These are phyloP conservation scores for Sebastes hubbsi DNA, from an alignment of 2,797 vertebrate species.

Conservation along the genomic window DNA sequence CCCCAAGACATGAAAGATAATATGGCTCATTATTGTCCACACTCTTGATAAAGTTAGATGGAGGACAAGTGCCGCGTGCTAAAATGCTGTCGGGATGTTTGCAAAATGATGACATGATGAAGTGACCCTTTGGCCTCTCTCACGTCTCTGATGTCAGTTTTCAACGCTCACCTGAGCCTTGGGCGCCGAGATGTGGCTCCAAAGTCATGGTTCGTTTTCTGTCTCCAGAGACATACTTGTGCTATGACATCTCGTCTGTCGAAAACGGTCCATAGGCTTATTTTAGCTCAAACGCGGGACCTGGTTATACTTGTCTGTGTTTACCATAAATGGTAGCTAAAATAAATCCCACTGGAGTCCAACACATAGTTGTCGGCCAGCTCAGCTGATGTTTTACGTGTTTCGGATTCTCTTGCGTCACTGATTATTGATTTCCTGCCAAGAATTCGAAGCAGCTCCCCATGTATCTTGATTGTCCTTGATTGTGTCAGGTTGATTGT, in stretches of 20 bases:
- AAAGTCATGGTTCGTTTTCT: slow-evolving; percentile 45
- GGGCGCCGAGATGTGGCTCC: slow-evolving; percentile 31
- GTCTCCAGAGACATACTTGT: slow-evolving; percentile 69
- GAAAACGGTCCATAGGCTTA: slow-evolving; percentile 53
- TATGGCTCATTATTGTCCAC: slow-evolving; percentile 44
- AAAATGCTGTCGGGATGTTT: slow-evolving; percentile 26
- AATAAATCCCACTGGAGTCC: slow-evolving; percentile 35
- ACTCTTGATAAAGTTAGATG: slow-evolving; percentile 51
- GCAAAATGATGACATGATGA: slow-evolving; percentile 48
- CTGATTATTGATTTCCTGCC: slow-evolving; percentile 2
- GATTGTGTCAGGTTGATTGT: neutral
- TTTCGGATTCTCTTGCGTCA: slow-evolving; percentile 22
- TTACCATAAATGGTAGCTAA: slow-evolving; percentile 71
- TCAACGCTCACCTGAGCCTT: slow-evolving; percentile 62
- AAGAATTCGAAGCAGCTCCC: slow-evolving; percentile 18
- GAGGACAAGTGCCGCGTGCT: slow-evolving; percentile 9
- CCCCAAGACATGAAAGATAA: slow-evolving; percentile 38
- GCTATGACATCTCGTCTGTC: slow-evolving; percentile 63
- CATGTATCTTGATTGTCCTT: neutral
- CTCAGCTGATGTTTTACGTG: slow-evolving; percentile 24
- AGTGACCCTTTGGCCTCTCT: slow-evolving; percentile 40
- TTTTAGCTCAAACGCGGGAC: slow-evolving; percentile 60
- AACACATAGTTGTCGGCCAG: neutral
- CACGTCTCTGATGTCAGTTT: slow-evolving; percentile 52
- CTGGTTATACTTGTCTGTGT: slow-evolving; percentile 46